A percentile compares a stretch with the other conserved stretches of the same genome.
Conservation (phyloP, 2,888 invertebrate genomes). For the Ceriagrion tenellum region DNA sequence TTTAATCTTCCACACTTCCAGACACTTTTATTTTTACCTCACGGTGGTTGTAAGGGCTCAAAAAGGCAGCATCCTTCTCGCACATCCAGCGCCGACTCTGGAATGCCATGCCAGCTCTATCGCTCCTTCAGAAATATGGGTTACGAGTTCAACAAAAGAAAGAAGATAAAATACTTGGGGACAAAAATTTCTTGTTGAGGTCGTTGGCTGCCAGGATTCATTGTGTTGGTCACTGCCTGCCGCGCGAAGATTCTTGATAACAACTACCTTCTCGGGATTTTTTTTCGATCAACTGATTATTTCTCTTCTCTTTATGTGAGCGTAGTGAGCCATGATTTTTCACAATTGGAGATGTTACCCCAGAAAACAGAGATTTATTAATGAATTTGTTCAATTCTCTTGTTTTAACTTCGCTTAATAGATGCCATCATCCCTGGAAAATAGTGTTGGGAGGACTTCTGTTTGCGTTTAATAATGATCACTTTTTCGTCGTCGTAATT, state of each 20-base stretch:
- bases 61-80: not conserved
- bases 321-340: too few species aligned
- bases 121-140: not conserved
- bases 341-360: too few species aligned
- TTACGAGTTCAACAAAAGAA: not conserved
- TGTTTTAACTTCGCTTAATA: not conserved
- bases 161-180: not conserved
- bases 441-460: too few species aligned
- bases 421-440: not conserved
- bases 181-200: not conserved
- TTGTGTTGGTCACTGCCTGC: not conserved
- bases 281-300: not conserved
- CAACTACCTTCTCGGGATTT: not conserved
- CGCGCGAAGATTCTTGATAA: not conserved
- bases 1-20: slow-evolving; percentile 12
- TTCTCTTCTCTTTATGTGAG: too few species aligned
- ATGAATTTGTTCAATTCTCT: too few species aligned
- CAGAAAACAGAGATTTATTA: too few species aligned
- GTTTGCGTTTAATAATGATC: too few species aligned
- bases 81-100: not conserved
- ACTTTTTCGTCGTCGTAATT: too few species aligned
- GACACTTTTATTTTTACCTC: not conserved
- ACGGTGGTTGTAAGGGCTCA: not conserved
- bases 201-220: not conserved
- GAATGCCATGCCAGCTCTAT: not conserved